phyloP scores from a whole-genome alignment of 2,113 vertebrate species.

The Heptranchias perlo region DNA sequence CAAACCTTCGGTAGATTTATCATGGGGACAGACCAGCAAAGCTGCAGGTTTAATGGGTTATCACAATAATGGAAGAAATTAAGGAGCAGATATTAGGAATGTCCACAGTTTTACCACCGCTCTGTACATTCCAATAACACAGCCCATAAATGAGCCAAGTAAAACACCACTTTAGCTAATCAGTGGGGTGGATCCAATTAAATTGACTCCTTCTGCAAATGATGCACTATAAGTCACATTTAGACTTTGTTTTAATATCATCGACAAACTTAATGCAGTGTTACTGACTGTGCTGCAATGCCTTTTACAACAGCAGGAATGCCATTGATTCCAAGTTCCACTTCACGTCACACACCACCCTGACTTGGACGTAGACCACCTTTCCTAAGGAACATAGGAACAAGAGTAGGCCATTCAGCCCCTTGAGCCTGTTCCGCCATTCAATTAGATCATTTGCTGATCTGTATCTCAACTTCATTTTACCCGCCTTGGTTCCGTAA shows the following conservation, averaged over 20 bases:
- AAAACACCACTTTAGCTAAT: not conserved
- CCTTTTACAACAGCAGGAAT: not conserved
- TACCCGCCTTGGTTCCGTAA: not conserved
- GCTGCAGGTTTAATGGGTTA: not conserved
- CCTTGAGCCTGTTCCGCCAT: not conserved
- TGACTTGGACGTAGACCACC: not conserved
- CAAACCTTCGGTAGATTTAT: not conserved
- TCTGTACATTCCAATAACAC: not conserved
- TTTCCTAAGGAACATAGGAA: not conserved
- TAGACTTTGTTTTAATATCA: not conserved
- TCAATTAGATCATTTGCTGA: not conserved
- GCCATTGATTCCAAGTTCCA: not conserved
- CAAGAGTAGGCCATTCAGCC: not conserved
- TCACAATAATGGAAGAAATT: not conserved
- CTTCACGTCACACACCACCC: not conserved
- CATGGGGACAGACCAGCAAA: not conserved
- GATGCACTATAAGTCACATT: not conserved
- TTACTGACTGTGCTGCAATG: not conserved
- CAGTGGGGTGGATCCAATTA: not conserved
- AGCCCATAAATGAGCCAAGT: not conserved
- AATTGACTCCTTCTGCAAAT: not conserved
- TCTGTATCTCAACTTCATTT: not conserved
- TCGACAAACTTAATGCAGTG: constrained; percentile 15
- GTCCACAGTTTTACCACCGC: not conserved
- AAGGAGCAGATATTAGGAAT: not conserved